Base-by-base conservation (phyloP, 1,140 invertebrate species). In the Panagrolaimus sp. region DNA sequence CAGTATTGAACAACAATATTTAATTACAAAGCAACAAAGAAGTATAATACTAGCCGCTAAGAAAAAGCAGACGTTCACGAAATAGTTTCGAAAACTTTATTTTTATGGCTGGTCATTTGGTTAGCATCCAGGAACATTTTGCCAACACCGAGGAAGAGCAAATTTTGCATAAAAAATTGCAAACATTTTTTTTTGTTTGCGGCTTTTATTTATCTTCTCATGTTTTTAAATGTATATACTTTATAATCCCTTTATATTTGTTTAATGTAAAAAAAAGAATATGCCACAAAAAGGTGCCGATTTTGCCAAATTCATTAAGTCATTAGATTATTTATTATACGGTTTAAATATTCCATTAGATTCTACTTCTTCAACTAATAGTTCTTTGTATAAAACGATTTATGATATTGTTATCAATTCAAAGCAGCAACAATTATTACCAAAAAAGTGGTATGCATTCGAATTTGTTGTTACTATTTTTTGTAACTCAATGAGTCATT, bases 31-130 rank as follows among this genome's bases (percentile, higher is more conserved):
- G 38, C 38, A 65, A 5, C 20, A 67, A 1, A 25, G 25, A 42
- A 63, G 5, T 25, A 25, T 42, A 42, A 63, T 9, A 25, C 25
- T 16, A 31, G 14, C 65, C n/a, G 11, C 23, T 13, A 42, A 16
- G 9, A 67, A 67, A 16, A 20, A 27, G 65, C 65, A 38, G 61
- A 67, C 48, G 61, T 67, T 38, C 2, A 38, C 7, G 31, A 38
- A 38, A 38, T 38, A 38, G 7, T 4, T 38, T 38, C 7, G 2
- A 4, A 38, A 7, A 38, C 2, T 38, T 38, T n/a, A n/a, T n/a
- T 38, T 38, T 38, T 38, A 2, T 7, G 31, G 31, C 2, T 38
- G 31, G 31, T 38, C 31, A 38, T 7, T 38, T 38, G 7, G 7
- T 38, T 38, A 7, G 31, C 31, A 38, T 38, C 7, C 31, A 38